Evolutionary conservation across 2,888 invertebrate species (phyloP), one percentile per base, ranked within the genome.

Genomic region (Ormyrus rosae): DNA sequence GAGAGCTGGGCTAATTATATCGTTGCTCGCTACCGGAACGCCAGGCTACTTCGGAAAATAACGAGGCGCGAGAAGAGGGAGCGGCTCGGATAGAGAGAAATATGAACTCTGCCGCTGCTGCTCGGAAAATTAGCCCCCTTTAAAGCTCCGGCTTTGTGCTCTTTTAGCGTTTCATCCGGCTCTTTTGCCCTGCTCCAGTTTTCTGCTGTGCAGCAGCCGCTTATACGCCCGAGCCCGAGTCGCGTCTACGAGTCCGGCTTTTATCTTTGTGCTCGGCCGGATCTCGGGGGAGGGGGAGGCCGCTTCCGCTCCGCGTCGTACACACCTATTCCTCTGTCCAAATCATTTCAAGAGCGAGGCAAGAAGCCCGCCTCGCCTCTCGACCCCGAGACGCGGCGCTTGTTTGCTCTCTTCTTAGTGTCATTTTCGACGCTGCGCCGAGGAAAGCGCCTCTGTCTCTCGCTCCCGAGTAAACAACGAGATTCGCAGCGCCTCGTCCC

Each of bases 1-100:
- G n/a, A 8, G 56, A 68, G 69, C 76, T 61, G 50, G 68, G 68
- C 76, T 76, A 76, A 76, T 76, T 76, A 76, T 76, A 76, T 76
- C 61, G 63, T 76, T 76, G 68, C 45, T 19, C 19, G 19, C 76
- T 60, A 61, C 48, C 46, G 46, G 68, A 19, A 19, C 19, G 19
- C 19, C 19, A 19, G 19, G 19, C 19, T 19, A 19, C 19, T 61
- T 68, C 69, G 64, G 51, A 76, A 76, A 46, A 76, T 76, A 76
- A 69, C 68, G 68, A 76, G 68, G 13, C 56, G 61, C 56, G 10
- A 19, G 19, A 19, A 19, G 19, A 19, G 19, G 19, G 34, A 55
- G 5, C 69, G 13, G 3, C 13, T n/a, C 50, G 19, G 13, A 50
- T 1, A n/a, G 10, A 13, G 48, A 64, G 53, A 65, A 65, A 64